Evolutionary conservation across 2,888 invertebrate species (phyloP).

Genomic region (Drosophila leonis): DNA sequence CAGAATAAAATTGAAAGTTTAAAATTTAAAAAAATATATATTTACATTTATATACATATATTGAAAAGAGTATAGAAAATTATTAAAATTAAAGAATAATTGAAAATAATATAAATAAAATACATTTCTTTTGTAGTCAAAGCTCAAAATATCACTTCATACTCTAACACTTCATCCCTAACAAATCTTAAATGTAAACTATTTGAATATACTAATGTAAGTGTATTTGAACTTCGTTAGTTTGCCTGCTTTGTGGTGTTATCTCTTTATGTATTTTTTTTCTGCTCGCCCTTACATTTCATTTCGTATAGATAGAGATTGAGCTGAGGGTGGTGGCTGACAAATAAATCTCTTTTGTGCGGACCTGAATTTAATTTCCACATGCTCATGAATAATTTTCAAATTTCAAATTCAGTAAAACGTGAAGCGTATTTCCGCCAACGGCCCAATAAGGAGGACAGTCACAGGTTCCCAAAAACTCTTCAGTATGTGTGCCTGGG

Average conservation of each 20-base stretch:
- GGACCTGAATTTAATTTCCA: slow-evolving; percentile 83
- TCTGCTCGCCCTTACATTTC: slow-evolving; percentile 58
- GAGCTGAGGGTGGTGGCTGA: slow-evolving; percentile 51
- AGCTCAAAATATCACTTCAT: no score
- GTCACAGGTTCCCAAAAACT: slow-evolving; percentile 15
- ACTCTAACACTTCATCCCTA: no score
- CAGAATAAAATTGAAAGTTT: no score
- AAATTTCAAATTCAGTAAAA: slow-evolving; percentile 82
- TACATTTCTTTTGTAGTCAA: no score
- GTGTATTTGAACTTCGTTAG: slow-evolving; percentile 13
- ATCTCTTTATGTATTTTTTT: slow-evolving; percentile 27
- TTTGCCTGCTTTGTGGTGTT: neutral
- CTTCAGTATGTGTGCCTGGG: neutral
- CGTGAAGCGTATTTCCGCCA: slow-evolving; percentile 77
- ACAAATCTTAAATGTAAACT: no score
- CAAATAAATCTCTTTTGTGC: slow-evolving; percentile 82
- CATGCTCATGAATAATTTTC: slow-evolving; percentile 84
- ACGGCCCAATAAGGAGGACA: slow-evolving; percentile 44
- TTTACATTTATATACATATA: no score
- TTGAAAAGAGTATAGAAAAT: no score
- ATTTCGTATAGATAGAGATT: slow-evolving; percentile 62
- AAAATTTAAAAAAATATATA: no score
- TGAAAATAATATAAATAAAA: no score
- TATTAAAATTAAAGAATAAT: no score
- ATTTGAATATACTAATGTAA: neutral